Conservation (phyloP, 2,797 vertebrate species). For the Cossypha caffra region DNA sequence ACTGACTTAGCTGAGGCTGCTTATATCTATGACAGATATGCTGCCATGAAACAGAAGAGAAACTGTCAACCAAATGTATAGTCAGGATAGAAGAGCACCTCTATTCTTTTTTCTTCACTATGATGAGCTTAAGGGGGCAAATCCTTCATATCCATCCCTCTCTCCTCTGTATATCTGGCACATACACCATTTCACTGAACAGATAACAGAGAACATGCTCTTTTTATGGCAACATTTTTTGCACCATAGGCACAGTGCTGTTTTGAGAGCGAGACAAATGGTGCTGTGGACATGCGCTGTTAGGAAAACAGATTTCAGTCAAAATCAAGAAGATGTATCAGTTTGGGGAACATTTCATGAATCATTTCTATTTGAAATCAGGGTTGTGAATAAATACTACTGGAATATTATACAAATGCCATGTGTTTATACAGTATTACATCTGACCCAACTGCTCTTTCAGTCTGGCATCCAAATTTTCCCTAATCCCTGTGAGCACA, state of each 20-base stretch:
- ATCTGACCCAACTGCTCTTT: neutral
- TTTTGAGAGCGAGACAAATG: neutral
- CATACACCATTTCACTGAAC: neutral
- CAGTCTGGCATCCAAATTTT: neutral
- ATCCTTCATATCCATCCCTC: neutral
- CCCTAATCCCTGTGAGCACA: neutral
- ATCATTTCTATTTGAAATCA: neutral
- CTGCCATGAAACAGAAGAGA: neutral
- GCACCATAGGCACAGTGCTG: neutral
- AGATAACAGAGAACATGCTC: neutral
- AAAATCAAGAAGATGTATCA: neutral
- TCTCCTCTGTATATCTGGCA: neutral
- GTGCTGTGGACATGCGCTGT: neutral
- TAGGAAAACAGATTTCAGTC: conserved; percentile 12
- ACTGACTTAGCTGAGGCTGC: neutral
- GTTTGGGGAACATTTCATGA: neutral
- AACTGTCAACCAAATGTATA: neutral
- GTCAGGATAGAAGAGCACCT: neutral
- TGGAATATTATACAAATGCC: neutral
- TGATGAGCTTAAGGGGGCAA: conserved; percentile 17
- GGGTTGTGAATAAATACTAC: neutral
- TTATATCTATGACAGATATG: neutral
- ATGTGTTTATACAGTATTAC: neutral
- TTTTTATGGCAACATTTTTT: neutral
- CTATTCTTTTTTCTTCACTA: neutral